These are phyloP conservation scores for Drosophila equinoxialis DNA, from an alignment of 1,140 invertebrate species.

Conservation along the genomic window DNA sequence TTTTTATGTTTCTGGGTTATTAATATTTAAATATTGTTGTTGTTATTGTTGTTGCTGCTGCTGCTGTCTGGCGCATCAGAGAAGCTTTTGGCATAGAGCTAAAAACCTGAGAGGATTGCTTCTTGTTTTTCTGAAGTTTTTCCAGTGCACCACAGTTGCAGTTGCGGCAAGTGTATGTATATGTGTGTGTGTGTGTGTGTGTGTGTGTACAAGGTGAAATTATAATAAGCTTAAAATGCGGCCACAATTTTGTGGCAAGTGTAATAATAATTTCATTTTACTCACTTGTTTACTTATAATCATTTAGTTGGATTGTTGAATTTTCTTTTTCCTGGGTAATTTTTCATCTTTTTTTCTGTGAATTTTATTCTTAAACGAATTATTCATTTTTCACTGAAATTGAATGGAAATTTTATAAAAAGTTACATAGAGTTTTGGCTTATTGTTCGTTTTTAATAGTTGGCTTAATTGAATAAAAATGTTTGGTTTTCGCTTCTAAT, in stretches of 20 bases:
- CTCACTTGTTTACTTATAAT: background rate
- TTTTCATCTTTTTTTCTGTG: too few species aligned
- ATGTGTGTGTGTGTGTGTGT: background rate
- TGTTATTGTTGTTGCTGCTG: background rate
- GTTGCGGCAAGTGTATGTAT: background rate
- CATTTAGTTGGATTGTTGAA: background rate
- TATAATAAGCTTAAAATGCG: constrained; percentile 9
- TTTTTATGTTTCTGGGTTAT: background rate
- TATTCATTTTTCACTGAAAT: too few species aligned
- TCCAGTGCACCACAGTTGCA: background rate
- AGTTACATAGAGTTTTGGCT: too few species aligned
- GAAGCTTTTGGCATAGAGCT: background rate
- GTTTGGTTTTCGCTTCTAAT: too few species aligned
- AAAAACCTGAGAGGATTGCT: background rate
- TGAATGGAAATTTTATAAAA: too few species aligned
- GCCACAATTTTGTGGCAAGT: constrained; percentile 2
- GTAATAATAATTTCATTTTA: constrained; percentile 9
- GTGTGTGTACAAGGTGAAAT: background rate
- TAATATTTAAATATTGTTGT: constrained; percentile 9
- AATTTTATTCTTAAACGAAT: too few species aligned
- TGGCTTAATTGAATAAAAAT: too few species aligned
- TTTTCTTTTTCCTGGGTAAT: background rate
- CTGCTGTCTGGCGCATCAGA: background rate
- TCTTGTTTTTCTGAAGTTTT: background rate
- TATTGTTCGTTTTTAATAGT: too few species aligned